Evolutionary conservation across 2,888 invertebrate species (phyloP).

Genomic region (Kryphioiulus occultus): DNA sequence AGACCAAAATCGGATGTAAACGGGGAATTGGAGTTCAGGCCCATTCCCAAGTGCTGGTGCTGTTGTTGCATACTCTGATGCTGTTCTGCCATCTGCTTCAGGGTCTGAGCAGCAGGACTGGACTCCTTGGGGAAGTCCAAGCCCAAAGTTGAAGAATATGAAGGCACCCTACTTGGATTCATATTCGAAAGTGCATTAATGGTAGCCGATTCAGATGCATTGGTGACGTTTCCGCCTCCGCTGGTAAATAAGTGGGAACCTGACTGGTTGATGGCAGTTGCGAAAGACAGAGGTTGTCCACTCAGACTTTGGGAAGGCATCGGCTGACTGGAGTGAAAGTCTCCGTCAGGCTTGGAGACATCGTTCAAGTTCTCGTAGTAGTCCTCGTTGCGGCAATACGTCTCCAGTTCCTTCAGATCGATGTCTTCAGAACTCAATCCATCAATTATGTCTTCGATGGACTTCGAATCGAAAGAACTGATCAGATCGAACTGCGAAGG

Average conservation of each 20-base stretch:
- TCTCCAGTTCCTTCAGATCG: background rate
- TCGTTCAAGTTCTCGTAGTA: slow-evolving; percentile 50
- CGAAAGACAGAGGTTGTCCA: background rate
- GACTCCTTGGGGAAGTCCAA: slow-evolving; percentile 56
- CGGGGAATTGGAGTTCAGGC: slow-evolving; percentile 54
- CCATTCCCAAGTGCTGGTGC: slow-evolving; percentile 53
- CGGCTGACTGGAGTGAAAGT: background rate
- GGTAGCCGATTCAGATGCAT: slow-evolving; percentile 43
- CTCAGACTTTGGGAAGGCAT: slow-evolving; percentile 24
- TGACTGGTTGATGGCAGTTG: background rate
- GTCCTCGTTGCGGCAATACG: background rate
- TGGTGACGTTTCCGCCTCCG: slow-evolving; percentile 7
- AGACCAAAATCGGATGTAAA: slow-evolving; percentile 54
- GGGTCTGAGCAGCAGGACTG: slow-evolving; percentile 91
- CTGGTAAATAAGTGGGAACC: slow-evolving; percentile 1
- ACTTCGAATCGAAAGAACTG: background rate
- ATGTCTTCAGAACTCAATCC: background rate
- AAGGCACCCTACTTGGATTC: slow-evolving; percentile 47
- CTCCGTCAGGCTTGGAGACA: background rate
- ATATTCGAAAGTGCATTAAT: slow-evolving; percentile 47
- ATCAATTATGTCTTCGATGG: background rate
- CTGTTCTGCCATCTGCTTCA: slow-evolving; percentile 97
- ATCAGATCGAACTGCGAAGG: background rate
- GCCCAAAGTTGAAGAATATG: slow-evolving; percentile 49
- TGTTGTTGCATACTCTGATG: slow-evolving; percentile 76